Evolutionary conservation across 2,888 invertebrate species (phyloP).

Genomic region (Aethes cnicana): DNA sequence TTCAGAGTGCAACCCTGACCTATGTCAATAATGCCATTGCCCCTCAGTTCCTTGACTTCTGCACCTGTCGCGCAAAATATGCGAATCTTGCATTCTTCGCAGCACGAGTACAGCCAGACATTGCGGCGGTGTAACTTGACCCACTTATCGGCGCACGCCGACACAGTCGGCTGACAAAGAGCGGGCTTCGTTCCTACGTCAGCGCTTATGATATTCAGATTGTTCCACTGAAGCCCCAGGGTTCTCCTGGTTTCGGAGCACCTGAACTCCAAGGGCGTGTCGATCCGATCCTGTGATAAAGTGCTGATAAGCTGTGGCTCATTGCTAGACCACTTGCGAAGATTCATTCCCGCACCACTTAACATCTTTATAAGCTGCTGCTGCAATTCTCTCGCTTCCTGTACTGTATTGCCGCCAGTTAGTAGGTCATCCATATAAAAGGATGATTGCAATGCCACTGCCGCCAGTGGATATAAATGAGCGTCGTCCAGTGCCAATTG

Average conservation of each 20-base stretch:
- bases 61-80: too few species aligned
- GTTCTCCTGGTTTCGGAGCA: not conserved
- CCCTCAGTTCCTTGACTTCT: too few species aligned
- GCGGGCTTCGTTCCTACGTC: too few species aligned
- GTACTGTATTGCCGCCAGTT: not conserved
- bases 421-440: slow-evolving; percentile 23
- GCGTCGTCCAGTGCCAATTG: not conserved
- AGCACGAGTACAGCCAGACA: too few species aligned
- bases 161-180: too few species aligned
- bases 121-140: too few species aligned
- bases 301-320: not conserved
- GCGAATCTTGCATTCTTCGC: too few species aligned
- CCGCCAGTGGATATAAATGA: slow-evolving; percentile 6
- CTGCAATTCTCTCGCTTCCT: not conserved
- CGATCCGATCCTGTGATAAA: not conserved
- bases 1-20: too few species aligned
- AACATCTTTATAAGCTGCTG: slow-evolving; percentile 21
- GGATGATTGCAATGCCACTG: not conserved
- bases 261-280: not conserved
- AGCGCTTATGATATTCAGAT: too few species aligned
- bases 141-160: too few species aligned
- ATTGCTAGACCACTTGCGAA: slow-evolving; percentile 32
- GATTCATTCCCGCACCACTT: slow-evolving; percentile 28
- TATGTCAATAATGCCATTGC: too few species aligned
- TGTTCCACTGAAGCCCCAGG: too few species aligned